phyloP scores from a whole-genome alignment of 1,140 invertebrate genomes.

The Galleria mellonella region DNA sequence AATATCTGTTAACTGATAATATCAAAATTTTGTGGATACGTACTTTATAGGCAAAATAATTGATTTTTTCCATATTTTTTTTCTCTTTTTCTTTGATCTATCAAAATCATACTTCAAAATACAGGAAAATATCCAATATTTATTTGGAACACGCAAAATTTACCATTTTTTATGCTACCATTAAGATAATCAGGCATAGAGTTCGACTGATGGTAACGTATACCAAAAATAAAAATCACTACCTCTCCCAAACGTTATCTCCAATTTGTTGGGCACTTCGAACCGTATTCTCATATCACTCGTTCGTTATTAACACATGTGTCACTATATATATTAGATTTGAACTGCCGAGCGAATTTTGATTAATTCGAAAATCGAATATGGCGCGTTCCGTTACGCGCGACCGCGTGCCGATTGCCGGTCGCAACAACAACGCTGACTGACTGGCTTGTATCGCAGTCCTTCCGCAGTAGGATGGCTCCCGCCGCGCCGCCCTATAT shows the following conservation, averaged over 20 bases:
- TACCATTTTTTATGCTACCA: too few species aligned
- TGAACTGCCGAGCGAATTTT: slow-evolving; percentile 21
- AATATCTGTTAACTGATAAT: too few species aligned
- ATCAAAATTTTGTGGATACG: too few species aligned
- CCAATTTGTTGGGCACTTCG: slow-evolving; percentile 68
- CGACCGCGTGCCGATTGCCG: slow-evolving; percentile 48
- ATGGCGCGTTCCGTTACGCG: slow-evolving; percentile 20
- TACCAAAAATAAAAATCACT: slow-evolving; percentile 2
- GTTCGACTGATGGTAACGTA: too few species aligned
- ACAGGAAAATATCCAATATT: too few species aligned
- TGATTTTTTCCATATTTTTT: too few species aligned
- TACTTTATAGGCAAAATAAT: too few species aligned
- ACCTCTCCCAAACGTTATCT: slow-evolving; percentile 60
- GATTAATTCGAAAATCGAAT: slow-evolving; percentile 26
- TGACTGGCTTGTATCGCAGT: slow-evolving; percentile 33
- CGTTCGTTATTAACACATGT: slow-evolving; percentile 17
- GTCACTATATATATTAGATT: slow-evolving; percentile 15
- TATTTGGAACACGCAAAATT: too few species aligned
- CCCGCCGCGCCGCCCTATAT: slow-evolving; percentile 64
- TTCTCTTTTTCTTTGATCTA: too few species aligned
- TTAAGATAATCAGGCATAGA: too few species aligned
- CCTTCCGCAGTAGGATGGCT: slow-evolving; percentile 59
- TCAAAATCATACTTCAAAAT: too few species aligned
- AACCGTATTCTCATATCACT: slow-evolving; percentile 69
- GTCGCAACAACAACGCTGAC: slow-evolving; percentile 57